A percentile compares a stretch with the other conserved stretches of the same genome.
Conservation (phyloP, 2,113 vertebrate genomes). For the Puffinus mauretanicus region DNA sequence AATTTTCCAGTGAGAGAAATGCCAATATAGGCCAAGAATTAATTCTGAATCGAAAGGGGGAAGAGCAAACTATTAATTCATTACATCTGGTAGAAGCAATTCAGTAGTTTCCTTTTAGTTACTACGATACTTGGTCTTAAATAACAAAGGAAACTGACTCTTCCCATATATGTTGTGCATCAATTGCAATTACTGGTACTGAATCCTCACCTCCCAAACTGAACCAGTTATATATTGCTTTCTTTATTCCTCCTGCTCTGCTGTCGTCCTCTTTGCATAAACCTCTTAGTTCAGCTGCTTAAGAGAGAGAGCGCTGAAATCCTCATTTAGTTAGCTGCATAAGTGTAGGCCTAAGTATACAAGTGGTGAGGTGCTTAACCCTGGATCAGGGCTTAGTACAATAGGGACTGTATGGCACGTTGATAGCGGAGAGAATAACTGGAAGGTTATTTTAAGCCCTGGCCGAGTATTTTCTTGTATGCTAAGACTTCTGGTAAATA, state of each 20-base stretch:
- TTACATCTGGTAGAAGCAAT: background rate
- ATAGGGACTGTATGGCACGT: rapidly evolving
- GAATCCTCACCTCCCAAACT: background rate
- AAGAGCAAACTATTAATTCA: conserved; percentile 9
- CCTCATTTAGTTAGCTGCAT: background rate
- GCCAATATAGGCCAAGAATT: background rate
- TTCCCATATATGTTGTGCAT: background rate
- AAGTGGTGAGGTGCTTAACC: background rate
- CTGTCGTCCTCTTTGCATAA: background rate
- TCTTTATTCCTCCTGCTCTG: background rate
- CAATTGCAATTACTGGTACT: background rate
- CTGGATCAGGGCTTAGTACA: background rate
- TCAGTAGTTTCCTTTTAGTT: background rate
- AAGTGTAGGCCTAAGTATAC: no score
- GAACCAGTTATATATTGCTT: background rate
- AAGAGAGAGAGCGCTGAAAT: background rate
- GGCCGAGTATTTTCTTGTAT: background rate
- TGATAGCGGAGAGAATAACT: background rate
- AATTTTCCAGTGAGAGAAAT: conserved; percentile 30
- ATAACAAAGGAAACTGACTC: background rate
- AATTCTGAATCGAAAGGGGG: background rate
- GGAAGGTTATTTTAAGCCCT: background rate
- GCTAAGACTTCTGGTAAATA: background rate
- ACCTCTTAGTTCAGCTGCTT: background rate
- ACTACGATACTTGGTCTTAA: background rate